These are phyloP conservation scores for Echinarachnius parma DNA, from an alignment of 53 echinoderm and acorn worm species.

Conservation along the genomic window DNA sequence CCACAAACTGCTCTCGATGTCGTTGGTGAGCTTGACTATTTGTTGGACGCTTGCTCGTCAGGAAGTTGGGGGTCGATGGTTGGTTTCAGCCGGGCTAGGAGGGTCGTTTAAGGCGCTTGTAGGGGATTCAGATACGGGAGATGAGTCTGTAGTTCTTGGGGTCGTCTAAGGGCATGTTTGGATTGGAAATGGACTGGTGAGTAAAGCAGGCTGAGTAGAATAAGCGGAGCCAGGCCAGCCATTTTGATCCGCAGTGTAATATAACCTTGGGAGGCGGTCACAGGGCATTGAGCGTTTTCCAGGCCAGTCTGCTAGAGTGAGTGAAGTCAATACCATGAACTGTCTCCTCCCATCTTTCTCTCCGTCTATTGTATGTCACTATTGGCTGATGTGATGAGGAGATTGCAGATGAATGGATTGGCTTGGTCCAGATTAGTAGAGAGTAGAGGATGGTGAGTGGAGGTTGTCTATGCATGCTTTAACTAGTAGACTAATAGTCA, in stretches of 20 bases:
- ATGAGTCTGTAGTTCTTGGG: conserved; percentile 60
- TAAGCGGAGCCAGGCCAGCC: conserved; percentile 38
- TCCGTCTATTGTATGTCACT: conserved; percentile 33
- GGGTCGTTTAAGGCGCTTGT: conserved; percentile 46
- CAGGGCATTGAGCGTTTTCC: conserved; percentile 40
- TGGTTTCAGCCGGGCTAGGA: conserved; percentile 22
- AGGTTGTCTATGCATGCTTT: conserved; percentile 31
- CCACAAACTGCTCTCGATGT: conserved; percentile 46
- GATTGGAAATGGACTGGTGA: conserved; percentile 41
- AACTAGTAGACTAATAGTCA: conserved; percentile 32
- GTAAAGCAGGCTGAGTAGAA: conserved; percentile 43
- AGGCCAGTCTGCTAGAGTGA: conserved; percentile 40
- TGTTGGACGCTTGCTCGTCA: conserved; percentile 50
- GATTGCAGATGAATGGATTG: conserved; percentile 47
- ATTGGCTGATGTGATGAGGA: conserved; percentile 35
- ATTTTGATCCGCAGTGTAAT: conserved; percentile 41
- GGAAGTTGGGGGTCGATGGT: conserved; percentile 53
- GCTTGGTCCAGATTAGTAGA: conserved; percentile 34
- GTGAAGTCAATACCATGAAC: conserved; percentile 51
- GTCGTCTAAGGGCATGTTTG: conserved; percentile 47
- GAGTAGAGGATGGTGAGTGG: too few relatives aligned
- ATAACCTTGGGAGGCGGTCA: conserved; percentile 38
- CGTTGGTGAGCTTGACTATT: conserved; percentile 34
- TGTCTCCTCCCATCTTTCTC: conserved; percentile 48
- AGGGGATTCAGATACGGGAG: conserved; percentile 41